Percentiles rank a stretch among this genome's conserved stretches.
Conservation (phyloP, 2,113 vertebrate species). For the Meles meles region DNA sequence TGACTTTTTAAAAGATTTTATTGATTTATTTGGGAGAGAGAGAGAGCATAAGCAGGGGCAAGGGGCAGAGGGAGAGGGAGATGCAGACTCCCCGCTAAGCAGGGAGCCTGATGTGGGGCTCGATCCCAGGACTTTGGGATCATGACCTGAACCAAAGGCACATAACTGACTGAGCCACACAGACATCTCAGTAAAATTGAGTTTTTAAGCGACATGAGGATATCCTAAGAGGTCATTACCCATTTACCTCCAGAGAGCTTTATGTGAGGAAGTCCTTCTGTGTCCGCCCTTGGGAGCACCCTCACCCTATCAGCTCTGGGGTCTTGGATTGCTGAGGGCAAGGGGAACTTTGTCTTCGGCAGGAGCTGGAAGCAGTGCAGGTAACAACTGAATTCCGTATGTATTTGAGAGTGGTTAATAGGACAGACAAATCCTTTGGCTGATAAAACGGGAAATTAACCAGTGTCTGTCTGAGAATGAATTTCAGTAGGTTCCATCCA, state of each 20-base stretch:
- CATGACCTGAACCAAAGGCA: background rate
- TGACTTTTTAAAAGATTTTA: background rate
- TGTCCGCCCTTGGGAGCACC: background rate
- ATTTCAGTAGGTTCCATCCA: background rate
- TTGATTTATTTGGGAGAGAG: background rate
- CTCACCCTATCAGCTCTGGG: background rate
- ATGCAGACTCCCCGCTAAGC: background rate
- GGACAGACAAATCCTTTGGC: background rate
- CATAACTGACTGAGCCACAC: background rate
- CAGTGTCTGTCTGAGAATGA: background rate
- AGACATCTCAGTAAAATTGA: background rate
- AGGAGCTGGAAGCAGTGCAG: background rate
- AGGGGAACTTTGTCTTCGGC: background rate
- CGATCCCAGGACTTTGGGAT: fast-evolving
- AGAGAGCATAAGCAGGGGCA: background rate
- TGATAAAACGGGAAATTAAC: background rate
- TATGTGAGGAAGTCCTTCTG: background rate
- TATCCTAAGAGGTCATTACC: background rate
- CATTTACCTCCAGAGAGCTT: background rate
- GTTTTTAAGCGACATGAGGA: background rate
- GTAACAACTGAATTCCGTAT: background rate
- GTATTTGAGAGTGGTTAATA: background rate
- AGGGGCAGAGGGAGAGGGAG: background rate
- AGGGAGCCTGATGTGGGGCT: background rate
- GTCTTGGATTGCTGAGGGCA: background rate